Evolutionary conservation across 2,113 vertebrate species (phyloP).

Genomic region (human): GRCh38 chr2:231937001-231937500

Average conservation of each 20-base stretch:
- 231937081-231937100: slow-evolving; percentile 17
- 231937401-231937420: background rate
- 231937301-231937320: background rate
- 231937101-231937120: background rate
- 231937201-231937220: too few species aligned
- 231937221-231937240: too few species aligned
- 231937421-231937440: background rate
- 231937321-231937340: slow-evolving; percentile 34
- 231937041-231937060: background rate
- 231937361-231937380: background rate
- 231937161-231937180: too few species aligned
- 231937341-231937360: background rate
- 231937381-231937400: background rate
- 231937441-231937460: background rate
- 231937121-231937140: background rate
- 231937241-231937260: too few species aligned
- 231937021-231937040: background rate
- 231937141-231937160: too few species aligned
- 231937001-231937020: background rate
- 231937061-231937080: slow-evolving; percentile 2
- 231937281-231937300: too few species aligned
- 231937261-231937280: too few species aligned
- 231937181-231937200: too few species aligned
- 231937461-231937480: background rate
- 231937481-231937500: background rate